Conservation (phyloP, 2,888 invertebrate genomes). For the Sesia apiformis region DNA sequence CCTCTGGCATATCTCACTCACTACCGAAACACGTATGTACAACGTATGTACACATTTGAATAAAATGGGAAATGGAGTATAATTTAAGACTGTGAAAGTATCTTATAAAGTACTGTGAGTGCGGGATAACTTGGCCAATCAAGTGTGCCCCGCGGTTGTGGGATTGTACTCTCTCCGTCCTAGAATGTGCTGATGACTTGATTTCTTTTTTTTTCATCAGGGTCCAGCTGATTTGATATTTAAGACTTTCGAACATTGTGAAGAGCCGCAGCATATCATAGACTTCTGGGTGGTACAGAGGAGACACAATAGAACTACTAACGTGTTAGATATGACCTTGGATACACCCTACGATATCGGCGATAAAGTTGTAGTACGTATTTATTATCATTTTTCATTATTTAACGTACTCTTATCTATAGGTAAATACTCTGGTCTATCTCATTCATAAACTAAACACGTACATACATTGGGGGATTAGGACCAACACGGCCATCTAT, state of each 20-base stretch:
- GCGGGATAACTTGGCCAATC: not conserved
- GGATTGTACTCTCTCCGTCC: not conserved
- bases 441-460: not conserved
- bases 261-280: not conserved
- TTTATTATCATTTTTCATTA: no score
- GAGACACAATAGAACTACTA: not conserved
- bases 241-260: not conserved
- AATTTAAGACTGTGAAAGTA: no score
- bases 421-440: not conserved
- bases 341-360: not conserved
- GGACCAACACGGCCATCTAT: no score
- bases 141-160: not conserved
- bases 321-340: not conserved
- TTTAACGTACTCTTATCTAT: no score
- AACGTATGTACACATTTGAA: no score
- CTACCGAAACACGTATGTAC: no score
- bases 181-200: not conserved
- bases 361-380: not conserved
- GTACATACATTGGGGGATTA: no score
- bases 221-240: not conserved
- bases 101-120: not conserved
- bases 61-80: no score
- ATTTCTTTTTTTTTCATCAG: not conserved
- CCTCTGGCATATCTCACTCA: no score
- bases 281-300: not conserved